Base-by-base conservation (phyloP, 2,888 invertebrate species). In the Trachelus stipa region DNA sequence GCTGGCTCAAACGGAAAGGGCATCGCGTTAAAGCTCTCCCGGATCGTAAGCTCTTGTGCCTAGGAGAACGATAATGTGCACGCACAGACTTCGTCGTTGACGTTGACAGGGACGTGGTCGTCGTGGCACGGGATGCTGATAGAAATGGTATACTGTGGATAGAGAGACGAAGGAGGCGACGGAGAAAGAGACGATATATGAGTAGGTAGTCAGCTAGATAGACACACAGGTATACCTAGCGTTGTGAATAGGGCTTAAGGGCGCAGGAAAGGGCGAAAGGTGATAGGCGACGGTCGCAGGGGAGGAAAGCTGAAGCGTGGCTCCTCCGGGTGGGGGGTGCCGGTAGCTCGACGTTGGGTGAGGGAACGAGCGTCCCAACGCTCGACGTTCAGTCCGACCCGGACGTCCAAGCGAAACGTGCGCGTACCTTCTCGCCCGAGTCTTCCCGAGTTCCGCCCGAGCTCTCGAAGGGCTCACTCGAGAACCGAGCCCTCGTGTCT, bases 391-490 rank as follows among this genome's bases (percentile, higher is more conserved):
- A 91, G 91, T 91, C 90, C 90, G 87, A 88, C 88, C 90, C 90
- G 91, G 91, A 90, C 90, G 86, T 87, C 87, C 88, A 87, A 89
- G 86, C 87, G 87, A 88, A 88, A 86, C 87, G 88, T 83, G 82
- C 83, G 86, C 11, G 69, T 69, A 31, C 3, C 23, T 69, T 30
- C 12, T 69, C 69, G 69, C 69, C 77, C 77, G 77, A 77, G 77
- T 33, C 71, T 31, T 33, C 30, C 31, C 71, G 71, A 31, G 33
- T 71, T n/a, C 71, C 30, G 71, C 33, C 71, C 33, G 31, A 33
- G 31, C 33, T 71, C 71, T 31, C 71, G 71, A 33, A 71, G 30
- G 15, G 33, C 33, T 33, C 31, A 31, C 33, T 71, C 15, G 71
- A 71, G 30, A 71, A 11, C n/a, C 71, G 12, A 71, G 71, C n/a